Conservation (phyloP, 2,888 invertebrate species). For the Drosophila nr. fundita region DNA sequence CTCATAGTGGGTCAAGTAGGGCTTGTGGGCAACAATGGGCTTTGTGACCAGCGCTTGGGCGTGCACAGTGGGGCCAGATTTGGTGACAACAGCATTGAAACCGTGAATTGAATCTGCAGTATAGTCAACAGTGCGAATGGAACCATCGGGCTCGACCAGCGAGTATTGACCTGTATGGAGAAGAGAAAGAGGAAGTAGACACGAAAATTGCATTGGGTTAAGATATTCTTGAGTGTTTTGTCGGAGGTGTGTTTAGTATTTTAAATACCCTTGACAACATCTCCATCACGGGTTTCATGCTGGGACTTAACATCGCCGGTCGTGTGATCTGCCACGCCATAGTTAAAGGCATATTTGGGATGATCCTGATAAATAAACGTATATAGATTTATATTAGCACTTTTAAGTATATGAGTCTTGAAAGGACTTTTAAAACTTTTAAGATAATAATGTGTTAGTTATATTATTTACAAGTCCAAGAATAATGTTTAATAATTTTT, state of each 20-base stretch:
- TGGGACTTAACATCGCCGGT: slow-evolving; percentile 88
- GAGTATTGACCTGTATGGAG: slow-evolving; percentile 83
- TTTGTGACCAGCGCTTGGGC: slow-evolving; percentile 82
- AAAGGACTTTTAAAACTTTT: background rate
- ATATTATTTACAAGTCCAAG: accelerated
- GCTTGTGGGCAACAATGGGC: slow-evolving; percentile 81
- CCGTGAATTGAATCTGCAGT: slow-evolving; percentile 84
- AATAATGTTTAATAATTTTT: background rate
- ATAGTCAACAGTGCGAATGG: slow-evolving; percentile 85
- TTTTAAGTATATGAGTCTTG: background rate
- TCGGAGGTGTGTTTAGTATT: background rate
- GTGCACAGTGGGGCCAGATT: slow-evolving; percentile 84
- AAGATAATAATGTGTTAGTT: background rate
- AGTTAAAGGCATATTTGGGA: slow-evolving; percentile 88
- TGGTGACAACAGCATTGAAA: slow-evolving; percentile 85
- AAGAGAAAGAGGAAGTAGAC: background rate
- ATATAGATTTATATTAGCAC: background rate
- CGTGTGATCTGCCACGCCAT: slow-evolving; percentile 88
- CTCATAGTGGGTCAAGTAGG: slow-evolving; percentile 79
- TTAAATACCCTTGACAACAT: slow-evolving; percentile 87
- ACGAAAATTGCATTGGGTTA: background rate
- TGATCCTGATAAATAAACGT: slow-evolving; percentile 84
- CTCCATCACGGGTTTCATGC: slow-evolving; percentile 88
- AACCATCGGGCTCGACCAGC: slow-evolving; percentile 85
- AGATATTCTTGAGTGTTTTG: background rate